A percentile compares a stretch with the other conserved stretches of the same genome.
phyloP scores from a whole-genome alignment of 2,797 vertebrate genomes.

The Lepilemur septentrionalis region DNA sequence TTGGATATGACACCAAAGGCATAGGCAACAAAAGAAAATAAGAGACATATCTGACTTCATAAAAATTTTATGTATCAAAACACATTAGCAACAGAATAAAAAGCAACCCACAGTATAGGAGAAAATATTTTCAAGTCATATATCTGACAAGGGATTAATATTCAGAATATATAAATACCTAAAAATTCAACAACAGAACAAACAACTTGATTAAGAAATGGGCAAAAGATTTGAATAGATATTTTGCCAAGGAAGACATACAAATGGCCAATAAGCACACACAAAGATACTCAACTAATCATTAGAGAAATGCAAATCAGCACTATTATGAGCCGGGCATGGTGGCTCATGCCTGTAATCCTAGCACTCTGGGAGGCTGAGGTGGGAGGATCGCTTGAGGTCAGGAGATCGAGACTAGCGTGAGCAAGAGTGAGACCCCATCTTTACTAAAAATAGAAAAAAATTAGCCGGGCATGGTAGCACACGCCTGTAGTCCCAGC shows the following conservation, averaged over 20 bases:
- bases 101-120: background rate
- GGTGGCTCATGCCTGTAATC: background rate
- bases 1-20: background rate
- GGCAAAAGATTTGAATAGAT: background rate
- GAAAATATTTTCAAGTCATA: background rate
- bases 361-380: background rate
- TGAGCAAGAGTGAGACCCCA: background rate
- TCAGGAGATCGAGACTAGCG: background rate
- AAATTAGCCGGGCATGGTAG: background rate
- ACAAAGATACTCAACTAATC: background rate
- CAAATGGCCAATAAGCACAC: background rate
- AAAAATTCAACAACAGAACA: background rate
- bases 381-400: background rate
- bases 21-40: background rate
- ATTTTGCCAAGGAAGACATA: background rate
- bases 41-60: background rate
- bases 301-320: background rate
- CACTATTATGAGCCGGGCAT: background rate
- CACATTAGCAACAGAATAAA: background rate
- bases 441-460: background rate
- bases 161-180: background rate
- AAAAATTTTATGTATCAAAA: background rate
- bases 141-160: background rate
- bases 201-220: background rate
- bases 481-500: background rate